Evolutionary conservation across 2,797 vertebrate genomes (phyloP), one percentile per base, ranked within the genome.

Genomic region (Sebastes steindachneri): DNA sequence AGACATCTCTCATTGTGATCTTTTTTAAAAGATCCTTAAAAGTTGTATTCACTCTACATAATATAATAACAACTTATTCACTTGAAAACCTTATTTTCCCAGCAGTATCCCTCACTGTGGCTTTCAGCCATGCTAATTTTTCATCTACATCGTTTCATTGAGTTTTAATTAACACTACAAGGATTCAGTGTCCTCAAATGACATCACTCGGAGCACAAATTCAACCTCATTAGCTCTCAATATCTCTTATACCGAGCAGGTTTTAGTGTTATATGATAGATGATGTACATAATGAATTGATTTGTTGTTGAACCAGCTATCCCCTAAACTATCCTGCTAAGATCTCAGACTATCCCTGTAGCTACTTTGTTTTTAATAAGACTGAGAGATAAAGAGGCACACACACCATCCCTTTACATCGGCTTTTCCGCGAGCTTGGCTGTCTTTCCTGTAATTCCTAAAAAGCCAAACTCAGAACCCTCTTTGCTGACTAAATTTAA

Each of bases 141-240:
- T 89, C 92, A 86, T 93, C 91, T 89, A 91, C 83, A 90, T 93
- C 86, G 90, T 93, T 93, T 91, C 85, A 82, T 91, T 91, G 91
- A 92, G 90, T 93, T 93, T 94, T 94, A 95, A 95, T 95, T 94
- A 95, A 93, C 94, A 94, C 93, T 92, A 95, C 91, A 92, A 93
- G 92, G 91, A 94, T 91, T 93, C 86, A 48, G 90, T 93, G 94
- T 94, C 92, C 94, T 95, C 92, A 88, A 77, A 93, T 92, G 94
- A 88, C 91, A 94, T 92, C 88, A 93, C 93, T 93, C 35, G 75
- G 84, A 94, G 93, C 92, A 92, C 86, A 93, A 89, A 94, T 90
- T 90, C 90, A 93, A 87, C 92, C 92, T 95, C 90, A 94, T 95
- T 95, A 93, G 87, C 86, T 91, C 90, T 83, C 73, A 69, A 85